A percentile compares a stretch with the other conserved stretches of the same genome.
Evolutionary conservation across 2,888 invertebrate genomes (phyloP).

Genomic region (Aspidiotus destructor): DNA sequence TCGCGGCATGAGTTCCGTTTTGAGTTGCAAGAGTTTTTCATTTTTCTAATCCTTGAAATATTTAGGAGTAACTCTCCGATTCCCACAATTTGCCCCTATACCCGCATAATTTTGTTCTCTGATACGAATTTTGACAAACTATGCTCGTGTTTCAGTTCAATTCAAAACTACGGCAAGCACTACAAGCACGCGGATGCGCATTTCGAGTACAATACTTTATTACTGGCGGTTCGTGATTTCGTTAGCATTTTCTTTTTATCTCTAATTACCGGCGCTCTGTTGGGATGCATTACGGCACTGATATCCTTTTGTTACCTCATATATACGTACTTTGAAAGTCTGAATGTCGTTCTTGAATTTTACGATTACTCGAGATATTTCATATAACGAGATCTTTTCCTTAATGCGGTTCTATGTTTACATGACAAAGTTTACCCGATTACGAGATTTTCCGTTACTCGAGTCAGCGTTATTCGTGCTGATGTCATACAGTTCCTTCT

Average conservation of each 20-base stretch:
- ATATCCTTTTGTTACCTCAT: slow-evolving; percentile 60
- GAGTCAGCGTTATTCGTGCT: slow-evolving; percentile 94
- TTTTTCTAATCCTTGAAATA: no score
- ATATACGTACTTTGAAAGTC: background rate
- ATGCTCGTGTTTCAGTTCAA: slow-evolving; percentile 52
- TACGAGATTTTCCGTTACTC: slow-evolving; percentile 86
- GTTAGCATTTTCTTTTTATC: slow-evolving; percentile 86
- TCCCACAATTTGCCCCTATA: no score
- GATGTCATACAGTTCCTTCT: slow-evolving; percentile 95
- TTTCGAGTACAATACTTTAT: slow-evolving; percentile 77
- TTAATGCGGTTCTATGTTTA: slow-evolving; percentile 40
- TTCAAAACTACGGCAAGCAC: slow-evolving; percentile 75
- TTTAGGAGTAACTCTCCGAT: no score
- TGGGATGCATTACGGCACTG: slow-evolving; percentile 90
- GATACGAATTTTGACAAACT: no score
- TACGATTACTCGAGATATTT: background rate
- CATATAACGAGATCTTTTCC: background rate
- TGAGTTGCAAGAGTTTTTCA: no score
- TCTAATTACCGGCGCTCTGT: slow-evolving; percentile 78
- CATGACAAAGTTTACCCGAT: slow-evolving; percentile 89
- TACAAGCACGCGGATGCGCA: slow-evolving; percentile 66
- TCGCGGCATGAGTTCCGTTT: no score
- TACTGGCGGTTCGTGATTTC: slow-evolving; percentile 82
- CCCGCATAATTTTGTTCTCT: no score
- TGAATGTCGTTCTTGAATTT: slow-evolving; percentile 2